These are phyloP conservation scores for Tapirus terrestris DNA, from an alignment of 2,113 vertebrate species.

Conservation along the genomic window DNA sequence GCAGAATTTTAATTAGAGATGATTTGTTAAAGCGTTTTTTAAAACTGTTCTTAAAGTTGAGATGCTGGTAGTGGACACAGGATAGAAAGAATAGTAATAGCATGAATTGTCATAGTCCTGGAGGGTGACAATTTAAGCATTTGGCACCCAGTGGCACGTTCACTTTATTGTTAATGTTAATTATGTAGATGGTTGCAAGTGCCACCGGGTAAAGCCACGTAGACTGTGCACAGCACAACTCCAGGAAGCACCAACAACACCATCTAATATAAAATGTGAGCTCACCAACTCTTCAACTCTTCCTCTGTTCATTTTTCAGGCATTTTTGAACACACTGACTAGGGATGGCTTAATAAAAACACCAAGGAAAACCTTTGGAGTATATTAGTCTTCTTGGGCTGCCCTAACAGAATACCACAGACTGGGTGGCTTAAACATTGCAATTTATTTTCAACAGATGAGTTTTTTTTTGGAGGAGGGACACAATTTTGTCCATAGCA, in stretches of 20 bases:
- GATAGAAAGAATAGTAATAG: background rate
- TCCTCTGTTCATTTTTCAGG: background rate
- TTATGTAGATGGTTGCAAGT: background rate
- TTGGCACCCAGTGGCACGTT: background rate
- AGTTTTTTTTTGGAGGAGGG: background rate
- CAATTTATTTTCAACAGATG: background rate
- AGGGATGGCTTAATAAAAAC: background rate
- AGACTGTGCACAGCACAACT: background rate
- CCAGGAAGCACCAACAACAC: too few relatives aligned
- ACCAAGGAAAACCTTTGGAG: background rate
- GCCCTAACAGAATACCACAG: background rate
- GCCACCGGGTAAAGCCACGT: too few relatives aligned
- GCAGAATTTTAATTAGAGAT: conserved; percentile 12
- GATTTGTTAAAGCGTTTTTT: background rate
- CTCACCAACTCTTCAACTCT: background rate
- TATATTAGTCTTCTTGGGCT: background rate
- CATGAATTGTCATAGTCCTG: background rate
- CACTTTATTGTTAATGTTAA: background rate
- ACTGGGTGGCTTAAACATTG: background rate
- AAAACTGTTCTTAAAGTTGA: background rate
- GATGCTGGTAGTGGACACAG: background rate
- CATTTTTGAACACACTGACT: background rate
- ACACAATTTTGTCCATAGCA: background rate
- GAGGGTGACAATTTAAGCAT: background rate
- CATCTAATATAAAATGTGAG: background rate